phyloP scores from a whole-genome alignment of 92 coral and sea anemone species.

The Epizoanthus scotinus region DNA sequence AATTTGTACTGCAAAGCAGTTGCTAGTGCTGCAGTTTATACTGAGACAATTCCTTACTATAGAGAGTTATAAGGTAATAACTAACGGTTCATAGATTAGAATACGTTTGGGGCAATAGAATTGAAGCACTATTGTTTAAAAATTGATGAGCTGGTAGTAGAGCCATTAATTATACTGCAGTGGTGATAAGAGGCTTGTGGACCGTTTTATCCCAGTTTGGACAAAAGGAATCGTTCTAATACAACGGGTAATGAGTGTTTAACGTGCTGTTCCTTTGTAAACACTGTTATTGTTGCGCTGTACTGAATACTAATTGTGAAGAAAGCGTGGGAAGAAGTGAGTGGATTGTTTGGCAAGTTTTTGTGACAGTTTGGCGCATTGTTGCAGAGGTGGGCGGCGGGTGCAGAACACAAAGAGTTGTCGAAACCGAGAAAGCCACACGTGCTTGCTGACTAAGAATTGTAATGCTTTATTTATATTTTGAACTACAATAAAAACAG shows the following conservation, averaged over 20 bases:
- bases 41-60: too few species aligned
- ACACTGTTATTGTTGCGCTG: not conserved
- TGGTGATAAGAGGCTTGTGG: not conserved
- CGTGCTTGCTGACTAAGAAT: slow-evolving; percentile 24
- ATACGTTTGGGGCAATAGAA: too few species aligned
- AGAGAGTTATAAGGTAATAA: too few species aligned
- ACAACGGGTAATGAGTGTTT: slow-evolving; percentile 9
- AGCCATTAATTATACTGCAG: too few species aligned
- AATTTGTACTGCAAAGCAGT: too few species aligned
- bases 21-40: too few species aligned
- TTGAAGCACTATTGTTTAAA: too few species aligned
- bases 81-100: too few species aligned
- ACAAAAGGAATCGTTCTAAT: slow-evolving; percentile 3
- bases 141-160: too few species aligned
- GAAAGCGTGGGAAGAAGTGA: slow-evolving; percentile 68
- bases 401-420: not conserved
- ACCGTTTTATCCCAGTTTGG: slow-evolving; percentile 2
- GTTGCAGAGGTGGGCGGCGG: slow-evolving; percentile 21
- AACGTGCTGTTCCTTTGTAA: slow-evolving; percentile 24
- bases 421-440: slow-evolving; percentile 12
- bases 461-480: slow-evolving; percentile 11
- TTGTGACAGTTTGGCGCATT: not conserved
- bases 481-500: slow-evolving; percentile 9
- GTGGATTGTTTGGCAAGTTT: slow-evolving; percentile 39
- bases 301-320: slow-evolving; percentile 33